Conservation (phyloP, 1,140 invertebrate genomes). For the Bombus sylvicola region DNA sequence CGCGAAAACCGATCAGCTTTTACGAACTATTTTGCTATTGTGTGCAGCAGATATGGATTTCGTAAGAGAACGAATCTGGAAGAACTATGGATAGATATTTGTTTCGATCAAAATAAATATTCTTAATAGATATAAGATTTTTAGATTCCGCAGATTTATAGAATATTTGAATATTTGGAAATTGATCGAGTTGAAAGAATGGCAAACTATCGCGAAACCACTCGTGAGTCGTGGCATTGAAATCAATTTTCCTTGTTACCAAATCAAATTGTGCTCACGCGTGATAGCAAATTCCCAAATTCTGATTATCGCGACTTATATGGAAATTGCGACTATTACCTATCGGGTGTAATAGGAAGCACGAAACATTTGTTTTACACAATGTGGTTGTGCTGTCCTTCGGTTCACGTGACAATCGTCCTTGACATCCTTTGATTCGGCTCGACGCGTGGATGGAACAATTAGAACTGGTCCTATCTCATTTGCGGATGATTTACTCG, state of each 20-base stretch:
- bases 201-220: not conserved
- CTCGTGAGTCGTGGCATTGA: too few species aligned
- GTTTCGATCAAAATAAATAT: too few species aligned
- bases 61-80: too few species aligned
- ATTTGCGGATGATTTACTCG: conserved; percentile 67
- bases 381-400: not conserved
- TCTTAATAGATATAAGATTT: too few species aligned
- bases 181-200: too few species aligned
- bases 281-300: not conserved
- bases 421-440: conserved; percentile 57
- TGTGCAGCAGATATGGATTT: not conserved
- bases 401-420: conserved; percentile 42
- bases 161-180: not conserved
- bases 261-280: not conserved
- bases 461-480: conserved; percentile 64
- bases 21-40: not conserved
- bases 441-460: conserved; percentile 47
- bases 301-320: not conserved
- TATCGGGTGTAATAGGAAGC: not conserved
- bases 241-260: not conserved
- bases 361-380: conserved; percentile 1
- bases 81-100: too few species aligned
- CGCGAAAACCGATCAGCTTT: not conserved
- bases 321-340: conserved; percentile 3
- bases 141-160: too few species aligned